Percentiles rank a stretch among this genome's conserved stretches.
Evolutionary conservation across 2,888 invertebrate genomes (phyloP).

Genomic region (Cryptosula pallasiana): DNA sequence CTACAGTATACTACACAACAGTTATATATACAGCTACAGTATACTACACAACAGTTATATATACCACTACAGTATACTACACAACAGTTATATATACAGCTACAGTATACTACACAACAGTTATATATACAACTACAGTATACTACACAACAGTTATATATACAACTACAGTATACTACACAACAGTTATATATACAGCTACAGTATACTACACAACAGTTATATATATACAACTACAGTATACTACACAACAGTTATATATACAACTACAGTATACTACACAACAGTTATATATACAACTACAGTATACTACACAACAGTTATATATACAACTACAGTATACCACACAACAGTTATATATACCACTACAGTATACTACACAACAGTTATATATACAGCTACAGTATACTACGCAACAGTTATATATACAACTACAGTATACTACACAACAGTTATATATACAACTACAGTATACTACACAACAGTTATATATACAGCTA

Average conservation of each 20-base stretch:
- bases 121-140: not conserved
- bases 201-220: no score
- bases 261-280: not conserved
- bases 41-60: no score
- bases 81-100: conserved; percentile 44
- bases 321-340: not conserved
- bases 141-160: no score
- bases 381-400: conserved; percentile 19
- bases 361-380: conserved; percentile 73
- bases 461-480: conserved; percentile 71
- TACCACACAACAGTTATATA: no score
- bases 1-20: conserved; percentile 64
- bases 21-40: not conserved
- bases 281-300: no score
- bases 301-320: conserved; percentile 61
- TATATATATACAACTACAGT: no score
- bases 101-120: conserved; percentile 59
- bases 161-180: conserved; percentile 71
- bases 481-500: conserved; percentile 19
- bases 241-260: conserved; percentile 60
- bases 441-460: no score
- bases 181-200: conserved; percentile 19
- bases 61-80: conserved; percentile 71
- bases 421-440: not conserved
- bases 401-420: conserved; percentile 59